phyloP scores from a whole-genome alignment of 2,113 vertebrate species.

The Daboia siamensis region DNA sequence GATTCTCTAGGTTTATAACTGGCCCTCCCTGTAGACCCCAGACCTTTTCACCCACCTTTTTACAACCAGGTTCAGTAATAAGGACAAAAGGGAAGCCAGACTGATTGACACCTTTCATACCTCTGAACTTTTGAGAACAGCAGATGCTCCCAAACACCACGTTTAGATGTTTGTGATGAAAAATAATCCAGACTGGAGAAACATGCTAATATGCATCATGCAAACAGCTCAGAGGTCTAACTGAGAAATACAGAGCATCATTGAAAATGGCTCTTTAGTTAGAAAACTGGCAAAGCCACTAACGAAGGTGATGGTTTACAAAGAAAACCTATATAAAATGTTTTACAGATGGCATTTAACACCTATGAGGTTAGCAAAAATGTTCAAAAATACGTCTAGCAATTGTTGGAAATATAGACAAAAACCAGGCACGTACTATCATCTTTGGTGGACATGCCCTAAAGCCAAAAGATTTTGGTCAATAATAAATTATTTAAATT shows the following conservation, averaged over 20 bases:
- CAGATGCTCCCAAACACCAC: neutral
- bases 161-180: constrained; percentile 20
- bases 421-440: no score
- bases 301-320: no score
- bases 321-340: no score
- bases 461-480: no score
- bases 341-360: no score
- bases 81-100: neutral
- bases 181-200: neutral
- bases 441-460: no score
- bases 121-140: neutral
- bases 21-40: neutral
- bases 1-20: neutral
- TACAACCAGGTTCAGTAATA: neutral
- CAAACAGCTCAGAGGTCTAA: constrained; percentile 9
- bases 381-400: no score
- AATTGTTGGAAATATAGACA: no score
- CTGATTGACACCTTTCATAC: neutral
- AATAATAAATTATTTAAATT: no score
- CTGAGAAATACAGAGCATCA: constrained; percentile 6
- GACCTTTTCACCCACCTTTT: neutral
- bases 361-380: no score
- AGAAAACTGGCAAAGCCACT: no score
- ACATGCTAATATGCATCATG: constrained; percentile 1
- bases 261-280: constrained; percentile 23